Percentiles rank a stretch among this genome's conserved stretches.
Conservation (phyloP, 2,888 invertebrate genomes). For the Stenoptilia bipunctidactyla region DNA sequence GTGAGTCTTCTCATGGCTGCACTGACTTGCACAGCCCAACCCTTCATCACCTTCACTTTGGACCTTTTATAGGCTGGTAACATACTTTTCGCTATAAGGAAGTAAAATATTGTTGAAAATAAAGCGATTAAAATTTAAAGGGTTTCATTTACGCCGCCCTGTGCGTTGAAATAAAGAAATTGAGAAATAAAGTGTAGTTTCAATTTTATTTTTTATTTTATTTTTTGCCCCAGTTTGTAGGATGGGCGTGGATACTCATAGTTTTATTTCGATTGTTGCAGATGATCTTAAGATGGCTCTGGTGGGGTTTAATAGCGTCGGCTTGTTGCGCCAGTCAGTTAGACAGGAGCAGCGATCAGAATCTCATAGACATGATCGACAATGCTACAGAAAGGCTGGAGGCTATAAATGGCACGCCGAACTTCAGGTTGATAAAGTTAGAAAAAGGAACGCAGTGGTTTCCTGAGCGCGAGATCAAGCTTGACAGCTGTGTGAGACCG, state of each 20-base stretch:
- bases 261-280: conserved; percentile 50
- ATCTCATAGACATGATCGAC: conserved; percentile 37
- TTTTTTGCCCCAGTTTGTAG: conserved; percentile 21
- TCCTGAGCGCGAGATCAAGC: conserved; percentile 70
- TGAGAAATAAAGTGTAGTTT: conserved; percentile 61
- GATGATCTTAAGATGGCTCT: conserved; percentile 48
- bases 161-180: conserved; percentile 61
- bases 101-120: conserved; percentile 34
- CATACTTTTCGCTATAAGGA: not conserved
- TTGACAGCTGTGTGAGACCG: conserved; percentile 76
- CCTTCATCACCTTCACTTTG: conserved; percentile 3
- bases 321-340: conserved; percentile 43
- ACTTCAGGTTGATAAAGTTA: conserved; percentile 66
- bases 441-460: conserved; percentile 73
- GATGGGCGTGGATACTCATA: not conserved
- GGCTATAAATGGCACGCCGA: conserved; percentile 68
- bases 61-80: not conserved
- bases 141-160: conserved; percentile 62
- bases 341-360: conserved; percentile 44
- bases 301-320: conserved; percentile 29
- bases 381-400: conserved; percentile 57
- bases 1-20: not conserved
- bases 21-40: not conserved
- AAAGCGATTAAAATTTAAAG: conserved; percentile 45
- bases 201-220: conserved; percentile 36